These are phyloP conservation scores for Leguminivora glycinivorella DNA, from an alignment of 1,140 invertebrate species.

Conservation along the genomic window DNA sequence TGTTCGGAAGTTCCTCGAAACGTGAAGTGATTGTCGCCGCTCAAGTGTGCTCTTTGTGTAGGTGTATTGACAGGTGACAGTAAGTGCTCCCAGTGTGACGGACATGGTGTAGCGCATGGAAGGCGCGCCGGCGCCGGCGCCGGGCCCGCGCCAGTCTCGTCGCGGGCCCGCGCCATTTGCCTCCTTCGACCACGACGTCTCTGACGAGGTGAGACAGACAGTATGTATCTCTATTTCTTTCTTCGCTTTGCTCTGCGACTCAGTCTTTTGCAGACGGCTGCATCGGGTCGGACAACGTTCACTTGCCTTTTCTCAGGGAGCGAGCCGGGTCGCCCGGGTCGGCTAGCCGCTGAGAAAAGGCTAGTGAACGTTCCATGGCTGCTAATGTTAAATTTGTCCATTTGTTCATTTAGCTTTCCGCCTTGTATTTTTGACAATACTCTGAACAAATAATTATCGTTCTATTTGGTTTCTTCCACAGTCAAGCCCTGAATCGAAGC, in stretches of 20 bases:
- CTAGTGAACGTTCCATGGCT: neutral
- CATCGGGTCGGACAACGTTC: neutral
- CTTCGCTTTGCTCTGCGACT: conserved; percentile 29
- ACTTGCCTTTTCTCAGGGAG: neutral
- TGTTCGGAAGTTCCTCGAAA: neutral
- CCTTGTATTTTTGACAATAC: neutral
- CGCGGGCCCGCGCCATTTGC: conserved; percentile 95
- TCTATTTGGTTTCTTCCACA: conserved; percentile 38
- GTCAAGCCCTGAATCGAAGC: conserved; percentile 82
- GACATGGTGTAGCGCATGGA: conserved; percentile 50
- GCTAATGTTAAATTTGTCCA: neutral
- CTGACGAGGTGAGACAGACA: conserved; percentile 87
- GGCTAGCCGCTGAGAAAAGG: no score
- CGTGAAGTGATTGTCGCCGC: neutral
- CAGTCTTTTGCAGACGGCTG: neutral
- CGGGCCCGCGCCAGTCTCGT: conserved; percentile 80
- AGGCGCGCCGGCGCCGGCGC: conserved; percentile 49
- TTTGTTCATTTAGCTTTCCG: neutral
- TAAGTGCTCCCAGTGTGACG: conserved; percentile 17
- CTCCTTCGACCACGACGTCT: conserved; percentile 92
- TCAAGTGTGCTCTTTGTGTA: neutral
- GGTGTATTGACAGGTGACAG: neutral
- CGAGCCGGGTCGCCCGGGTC: no score
- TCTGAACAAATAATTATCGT: neutral
- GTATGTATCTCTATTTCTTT: conserved; percentile 69